Conservation (phyloP, 2,888 invertebrate genomes). For the Apotomis turbidana region DNA sequence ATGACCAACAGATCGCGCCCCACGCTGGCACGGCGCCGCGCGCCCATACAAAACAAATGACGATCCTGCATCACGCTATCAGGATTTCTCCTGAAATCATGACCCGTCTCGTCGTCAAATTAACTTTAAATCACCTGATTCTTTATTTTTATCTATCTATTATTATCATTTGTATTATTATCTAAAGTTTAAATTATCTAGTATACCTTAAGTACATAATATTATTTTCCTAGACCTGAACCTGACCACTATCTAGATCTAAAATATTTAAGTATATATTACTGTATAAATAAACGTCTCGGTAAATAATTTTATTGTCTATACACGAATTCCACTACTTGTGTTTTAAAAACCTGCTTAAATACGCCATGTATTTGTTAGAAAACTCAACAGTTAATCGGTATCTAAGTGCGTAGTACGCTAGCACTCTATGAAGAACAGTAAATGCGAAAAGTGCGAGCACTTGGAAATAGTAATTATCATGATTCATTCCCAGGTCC, state of each 20-base stretch:
- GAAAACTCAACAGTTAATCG: conserved; percentile 82
- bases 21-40: too few species aligned
- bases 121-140: too few species aligned
- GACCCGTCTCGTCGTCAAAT: too few species aligned
- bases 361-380: conserved; percentile 79
- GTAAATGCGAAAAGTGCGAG: conserved; percentile 83
- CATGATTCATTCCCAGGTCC: conserved; percentile 85
- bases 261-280: too few species aligned
- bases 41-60: too few species aligned
- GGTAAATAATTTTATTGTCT: too few species aligned
- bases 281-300: too few species aligned
- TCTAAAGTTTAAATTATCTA: background rate
- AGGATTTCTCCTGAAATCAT: too few species aligned
- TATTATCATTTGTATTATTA: background rate
- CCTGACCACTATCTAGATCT: too few species aligned
- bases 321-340: conserved; percentile 42
- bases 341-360: conserved; percentile 82
- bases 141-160: too few species aligned
- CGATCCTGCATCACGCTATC: too few species aligned
- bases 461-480: conserved; percentile 82
- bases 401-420: conserved; percentile 84
- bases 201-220: background rate
- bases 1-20: too few species aligned
- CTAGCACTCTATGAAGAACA: conserved; percentile 77
- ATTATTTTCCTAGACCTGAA: background rate